Percentiles rank a stretch among this genome's conserved stretches.
Conservation (phyloP, 1,140 invertebrate genomes). For the Halictus rubicundus region DNA sequence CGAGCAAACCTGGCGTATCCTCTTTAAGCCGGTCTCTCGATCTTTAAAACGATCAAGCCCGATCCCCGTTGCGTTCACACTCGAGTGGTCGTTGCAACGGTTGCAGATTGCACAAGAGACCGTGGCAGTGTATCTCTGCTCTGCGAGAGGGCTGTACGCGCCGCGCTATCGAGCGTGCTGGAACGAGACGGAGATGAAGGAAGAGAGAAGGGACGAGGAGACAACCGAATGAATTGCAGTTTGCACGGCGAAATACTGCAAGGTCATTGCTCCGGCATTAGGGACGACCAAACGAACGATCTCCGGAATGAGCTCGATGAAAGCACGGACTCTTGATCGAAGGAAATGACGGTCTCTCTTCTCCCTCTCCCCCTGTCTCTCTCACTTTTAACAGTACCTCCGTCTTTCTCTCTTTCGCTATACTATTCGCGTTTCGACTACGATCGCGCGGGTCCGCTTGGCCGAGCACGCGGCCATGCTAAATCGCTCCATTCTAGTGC, state of each 20-base stretch:
- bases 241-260: conserved; percentile 64
- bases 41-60: conserved; percentile 61
- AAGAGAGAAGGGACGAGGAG: not conserved
- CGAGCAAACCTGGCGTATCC: conserved; percentile 53
- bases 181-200: not conserved
- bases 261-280: conserved; percentile 69
- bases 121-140: conserved; percentile 49
- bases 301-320: conserved; percentile 62
- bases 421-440: conserved; percentile 46
- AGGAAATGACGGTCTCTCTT: conserved; percentile 44
- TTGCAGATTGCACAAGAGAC: conserved; percentile 57
- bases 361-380: not conserved
- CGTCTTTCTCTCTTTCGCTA: too few relatives aligned
- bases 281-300: conserved; percentile 60
- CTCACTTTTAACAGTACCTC: too few relatives aligned
- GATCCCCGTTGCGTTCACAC: conserved; percentile 51
- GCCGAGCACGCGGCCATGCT: conserved; percentile 18
- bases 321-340: conserved; percentile 62
- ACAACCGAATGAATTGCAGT: conserved; percentile 61
- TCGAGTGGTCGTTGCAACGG: conserved; percentile 58
- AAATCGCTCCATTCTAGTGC: conserved; percentile 52
- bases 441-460: conserved; percentile 26
- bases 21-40: conserved; percentile 58
- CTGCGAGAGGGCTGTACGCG: conserved; percentile 15
- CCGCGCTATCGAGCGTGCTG: conserved; percentile 9